A percentile compares a stretch with the other conserved stretches of the same genome.
Conservation (phyloP, 2,113 vertebrate genomes). For the Sinocyclocheilus rhinocerous region DNA sequence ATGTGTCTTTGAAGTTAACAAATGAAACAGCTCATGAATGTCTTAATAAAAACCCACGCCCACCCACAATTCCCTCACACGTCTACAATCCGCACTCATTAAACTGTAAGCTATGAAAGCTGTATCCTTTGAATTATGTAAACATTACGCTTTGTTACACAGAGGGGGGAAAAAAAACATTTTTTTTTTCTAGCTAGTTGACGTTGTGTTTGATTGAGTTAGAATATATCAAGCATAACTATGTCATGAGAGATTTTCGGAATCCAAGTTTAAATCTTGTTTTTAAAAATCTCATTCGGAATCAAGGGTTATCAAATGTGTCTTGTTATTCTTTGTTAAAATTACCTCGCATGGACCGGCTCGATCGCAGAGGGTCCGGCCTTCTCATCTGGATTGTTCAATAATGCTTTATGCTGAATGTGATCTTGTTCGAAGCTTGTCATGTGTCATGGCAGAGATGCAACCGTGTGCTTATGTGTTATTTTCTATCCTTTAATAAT, state of each 20-base stretch:
- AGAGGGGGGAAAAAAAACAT: background rate
- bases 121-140: background rate
- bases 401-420: constrained; percentile 6
- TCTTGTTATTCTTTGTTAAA: background rate
- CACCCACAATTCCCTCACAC: constrained; percentile 13
- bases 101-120: background rate
- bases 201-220: background rate
- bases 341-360: background rate
- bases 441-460: constrained; percentile 1
- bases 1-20: constrained; percentile 10
- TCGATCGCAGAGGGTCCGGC: background rate
- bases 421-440: background rate
- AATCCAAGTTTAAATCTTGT: background rate
- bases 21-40: constrained; percentile 70
- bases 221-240: background rate
- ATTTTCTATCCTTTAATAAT: background rate
- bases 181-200: background rate
- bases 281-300: background rate
- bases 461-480: background rate
- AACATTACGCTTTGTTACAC: background rate
- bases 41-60: constrained; percentile 46
- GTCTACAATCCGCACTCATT: background rate
- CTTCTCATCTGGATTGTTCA: background rate
- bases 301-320: constrained; percentile 10
- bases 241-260: background rate